These are phyloP conservation scores for Hippocampus kuda DNA, from an alignment of 2,797 vertebrate genomes.

Conservation along the genomic window DNA sequence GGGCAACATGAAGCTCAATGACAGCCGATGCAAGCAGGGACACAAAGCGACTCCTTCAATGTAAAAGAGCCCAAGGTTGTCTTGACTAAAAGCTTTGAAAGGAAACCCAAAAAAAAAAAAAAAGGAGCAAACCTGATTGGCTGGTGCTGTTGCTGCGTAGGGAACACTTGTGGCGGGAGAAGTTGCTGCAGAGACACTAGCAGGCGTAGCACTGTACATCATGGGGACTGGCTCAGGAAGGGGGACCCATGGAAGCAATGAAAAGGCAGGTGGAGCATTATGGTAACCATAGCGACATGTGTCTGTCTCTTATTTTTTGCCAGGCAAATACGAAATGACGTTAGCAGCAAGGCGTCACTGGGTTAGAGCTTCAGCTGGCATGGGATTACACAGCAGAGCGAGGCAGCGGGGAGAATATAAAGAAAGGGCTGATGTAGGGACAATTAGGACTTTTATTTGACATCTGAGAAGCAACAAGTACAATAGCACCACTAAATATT, in stretches of 20 bases:
- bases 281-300: conserved; percentile 82
- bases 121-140: conserved; percentile 99
- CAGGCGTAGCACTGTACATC: conserved; percentile 99
- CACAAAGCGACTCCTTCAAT: conserved; percentile 41
- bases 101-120: not conserved
- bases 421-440: conserved; percentile 80
- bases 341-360: conserved; percentile 92
- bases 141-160: conserved; percentile 97
- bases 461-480: conserved; percentile 71
- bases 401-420: conserved; percentile 82
- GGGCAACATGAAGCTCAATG: conserved; percentile 45
- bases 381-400: conserved; percentile 98
- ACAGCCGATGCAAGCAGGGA: conserved; percentile 47
- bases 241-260: conserved; percentile 99
- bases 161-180: conserved; percentile 97
- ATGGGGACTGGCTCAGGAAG: conserved; percentile 98
- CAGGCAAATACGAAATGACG: conserved; percentile 86
- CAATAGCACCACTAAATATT: conserved; percentile 11
- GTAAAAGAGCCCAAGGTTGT: conserved; percentile 80
- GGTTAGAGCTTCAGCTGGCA: conserved; percentile 99
- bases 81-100: conserved; percentile 95
- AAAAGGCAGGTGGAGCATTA: conserved; percentile 99
- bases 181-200: conserved; percentile 98
- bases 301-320: conserved; percentile 58
- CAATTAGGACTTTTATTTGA: conserved; percentile 86